Evolutionary conservation across 2,888 invertebrate genomes (phyloP).

Genomic region (Dynastes maya): DNA sequence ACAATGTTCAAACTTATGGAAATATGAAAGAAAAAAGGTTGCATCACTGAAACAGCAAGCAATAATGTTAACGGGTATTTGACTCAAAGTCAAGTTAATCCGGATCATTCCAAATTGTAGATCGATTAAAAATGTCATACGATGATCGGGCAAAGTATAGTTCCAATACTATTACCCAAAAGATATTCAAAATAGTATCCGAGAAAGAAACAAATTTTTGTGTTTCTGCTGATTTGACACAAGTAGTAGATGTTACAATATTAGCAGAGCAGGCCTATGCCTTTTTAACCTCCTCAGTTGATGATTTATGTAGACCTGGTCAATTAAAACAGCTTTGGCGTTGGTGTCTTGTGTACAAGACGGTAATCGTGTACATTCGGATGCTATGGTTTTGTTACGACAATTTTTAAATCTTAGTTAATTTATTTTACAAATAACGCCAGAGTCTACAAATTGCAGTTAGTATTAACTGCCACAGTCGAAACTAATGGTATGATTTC

Average conservation of each 20-base stretch:
- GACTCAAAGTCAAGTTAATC: conserved; percentile 72
- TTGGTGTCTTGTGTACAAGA: too few relatives aligned
- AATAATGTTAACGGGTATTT: conserved; percentile 75
- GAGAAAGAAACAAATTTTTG: conserved; percentile 92
- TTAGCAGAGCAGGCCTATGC: conserved; percentile 83
- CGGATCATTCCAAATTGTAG: conserved; percentile 9
- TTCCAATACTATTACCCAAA: conserved; percentile 76
- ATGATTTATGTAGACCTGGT: too few relatives aligned
- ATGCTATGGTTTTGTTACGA: too few relatives aligned
- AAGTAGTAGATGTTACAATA: conserved; percentile 79
- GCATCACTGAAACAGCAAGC: conserved; percentile 76
- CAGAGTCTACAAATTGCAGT: too few relatives aligned
- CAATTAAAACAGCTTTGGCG: too few relatives aligned
- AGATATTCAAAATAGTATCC: conserved; percentile 85
- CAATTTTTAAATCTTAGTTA: too few relatives aligned
- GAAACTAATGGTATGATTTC: too few relatives aligned
- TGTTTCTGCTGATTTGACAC: conserved; percentile 89
- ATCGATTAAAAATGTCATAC: conserved; percentile 76
- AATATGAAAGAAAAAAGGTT: conserved; percentile 75
- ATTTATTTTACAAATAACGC: too few relatives aligned
- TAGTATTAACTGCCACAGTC: too few relatives aligned
- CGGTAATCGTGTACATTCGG: too few relatives aligned
- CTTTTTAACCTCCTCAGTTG: conserved; percentile 76
- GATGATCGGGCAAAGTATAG: conserved; percentile 75
- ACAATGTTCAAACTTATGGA: conserved; percentile 79